Evolutionary conservation across 2,888 invertebrate species (phyloP).

Genomic region (Drosophila mercatorum): DNA sequence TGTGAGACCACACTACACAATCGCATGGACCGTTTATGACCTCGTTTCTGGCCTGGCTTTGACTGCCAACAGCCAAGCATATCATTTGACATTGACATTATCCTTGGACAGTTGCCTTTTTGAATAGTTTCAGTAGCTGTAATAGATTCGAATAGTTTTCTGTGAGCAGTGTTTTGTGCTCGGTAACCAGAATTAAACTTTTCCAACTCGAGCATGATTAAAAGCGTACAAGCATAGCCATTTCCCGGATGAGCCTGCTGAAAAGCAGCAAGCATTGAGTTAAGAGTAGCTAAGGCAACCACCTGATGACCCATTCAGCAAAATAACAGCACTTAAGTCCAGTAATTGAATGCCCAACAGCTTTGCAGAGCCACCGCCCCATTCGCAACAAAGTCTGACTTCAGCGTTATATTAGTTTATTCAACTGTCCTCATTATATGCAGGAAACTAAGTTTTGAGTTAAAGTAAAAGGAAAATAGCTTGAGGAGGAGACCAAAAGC

Average conservation of each 20-base stretch:
- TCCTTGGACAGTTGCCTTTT: slow-evolving; percentile 22
- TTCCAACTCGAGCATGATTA: slow-evolving; percentile 15
- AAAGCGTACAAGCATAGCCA: slow-evolving; percentile 16
- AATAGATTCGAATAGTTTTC: slow-evolving; percentile 54
- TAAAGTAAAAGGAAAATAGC: not conserved
- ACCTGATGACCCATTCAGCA: slow-evolving; percentile 41
- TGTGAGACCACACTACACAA: slow-evolving; percentile 57
- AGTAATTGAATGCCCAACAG: slow-evolving; percentile 48
- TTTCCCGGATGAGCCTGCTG: slow-evolving; percentile 26
- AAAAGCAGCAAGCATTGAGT: slow-evolving; percentile 15
- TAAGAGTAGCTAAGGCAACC: slow-evolving; percentile 44
- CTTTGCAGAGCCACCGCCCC: not conserved
- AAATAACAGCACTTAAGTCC: slow-evolving; percentile 45
- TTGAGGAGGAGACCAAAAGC: not conserved
- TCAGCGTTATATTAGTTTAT: slow-evolving; percentile 54
- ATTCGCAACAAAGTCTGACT: slow-evolving; percentile 25
- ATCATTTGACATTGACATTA: slow-evolving; percentile 26
- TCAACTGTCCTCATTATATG: slow-evolving; percentile 55
- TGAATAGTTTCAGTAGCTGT: slow-evolving; percentile 13
- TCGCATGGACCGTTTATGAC: slow-evolving; percentile 54
- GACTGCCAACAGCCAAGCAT: slow-evolving; percentile 5
- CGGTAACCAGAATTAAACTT: slow-evolving; percentile 2
- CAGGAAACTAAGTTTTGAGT: slow-evolving; percentile 34
- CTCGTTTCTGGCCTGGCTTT: slow-evolving; percentile 41
- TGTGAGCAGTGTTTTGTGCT: slow-evolving; percentile 1